phyloP scores from a whole-genome alignment of 1,140 invertebrate species.

The Branchinecta lindahli region DNA sequence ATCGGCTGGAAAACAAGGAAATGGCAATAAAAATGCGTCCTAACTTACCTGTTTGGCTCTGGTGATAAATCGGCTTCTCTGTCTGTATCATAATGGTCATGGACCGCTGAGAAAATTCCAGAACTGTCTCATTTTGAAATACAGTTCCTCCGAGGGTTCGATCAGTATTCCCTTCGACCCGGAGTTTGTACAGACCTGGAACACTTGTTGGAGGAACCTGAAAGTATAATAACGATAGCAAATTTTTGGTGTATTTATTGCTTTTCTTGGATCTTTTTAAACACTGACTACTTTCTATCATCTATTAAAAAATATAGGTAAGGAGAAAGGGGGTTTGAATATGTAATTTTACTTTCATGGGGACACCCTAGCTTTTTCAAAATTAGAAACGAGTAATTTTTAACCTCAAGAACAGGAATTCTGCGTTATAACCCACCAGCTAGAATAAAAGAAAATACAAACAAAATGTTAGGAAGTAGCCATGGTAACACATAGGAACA shows the following conservation, averaged over 20 bases:
- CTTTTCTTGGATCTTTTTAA: conserved; percentile 11
- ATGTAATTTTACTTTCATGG: conserved; percentile 8
- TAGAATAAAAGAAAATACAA: no score
- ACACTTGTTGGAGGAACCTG: conserved; percentile 66
- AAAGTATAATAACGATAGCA: conserved; percentile 19
- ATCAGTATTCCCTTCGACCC: conserved; percentile 74
- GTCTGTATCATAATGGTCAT: conserved; percentile 92
- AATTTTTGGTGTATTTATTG: conserved; percentile 13
- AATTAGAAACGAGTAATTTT: no score
- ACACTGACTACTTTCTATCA: background rate
- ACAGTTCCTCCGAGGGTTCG: conserved; percentile 63
- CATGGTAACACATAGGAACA: no score
- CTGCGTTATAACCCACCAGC: no score
- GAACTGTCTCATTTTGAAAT: conserved; percentile 38
- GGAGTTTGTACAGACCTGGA: conserved; percentile 61
- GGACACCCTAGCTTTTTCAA: no score
- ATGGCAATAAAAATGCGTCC: no score
- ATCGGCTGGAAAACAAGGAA: no score
- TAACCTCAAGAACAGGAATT: no score
- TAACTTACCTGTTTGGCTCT: conserved; percentile 60
- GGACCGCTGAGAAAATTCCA: conserved; percentile 59
- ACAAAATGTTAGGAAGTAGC: no score
- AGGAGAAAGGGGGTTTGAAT: no score
- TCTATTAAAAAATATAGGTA: background rate
- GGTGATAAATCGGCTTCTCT: conserved; percentile 88